Evolutionary conservation across 2,113 vertebrate species (phyloP).

Genomic region (Corydoras maculifer): DNA sequence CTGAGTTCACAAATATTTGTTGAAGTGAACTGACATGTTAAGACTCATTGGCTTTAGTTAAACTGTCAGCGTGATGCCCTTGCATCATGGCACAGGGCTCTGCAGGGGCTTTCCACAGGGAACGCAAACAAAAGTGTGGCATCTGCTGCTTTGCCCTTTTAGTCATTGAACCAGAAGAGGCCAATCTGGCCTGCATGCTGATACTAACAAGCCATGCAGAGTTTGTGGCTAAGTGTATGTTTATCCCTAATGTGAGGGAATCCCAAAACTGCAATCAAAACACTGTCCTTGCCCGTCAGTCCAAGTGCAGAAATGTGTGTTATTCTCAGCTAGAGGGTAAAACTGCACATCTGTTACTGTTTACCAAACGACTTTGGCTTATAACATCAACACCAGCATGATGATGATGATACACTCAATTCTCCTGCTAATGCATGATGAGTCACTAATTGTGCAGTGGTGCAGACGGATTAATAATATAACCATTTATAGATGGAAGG

Average conservation of each 20-base stretch:
- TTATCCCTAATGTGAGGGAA: constrained; percentile 25
- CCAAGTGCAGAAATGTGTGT: constrained; percentile 1
- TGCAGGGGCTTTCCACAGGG: constrained; percentile 25
- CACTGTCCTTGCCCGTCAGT: neutral
- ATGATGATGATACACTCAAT: neutral
- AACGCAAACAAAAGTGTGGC: constrained; percentile 52
- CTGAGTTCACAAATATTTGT: neutral
- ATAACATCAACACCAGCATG: constrained; percentile 5
- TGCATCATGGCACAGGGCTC: constrained; percentile 26
- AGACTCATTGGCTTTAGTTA: constrained; percentile 26
- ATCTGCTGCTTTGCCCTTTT: constrained; percentile 51
- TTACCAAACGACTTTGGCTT: neutral
- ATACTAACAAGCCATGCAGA: constrained; percentile 34
- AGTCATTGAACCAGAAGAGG: constrained; percentile 31
- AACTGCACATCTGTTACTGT: constrained; percentile 23
- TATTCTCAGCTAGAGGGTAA: constrained; percentile 18
- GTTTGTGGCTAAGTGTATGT: constrained; percentile 30
- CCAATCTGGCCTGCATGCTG: constrained; percentile 36
- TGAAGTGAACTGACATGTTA: neutral
- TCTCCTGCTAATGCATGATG: neutral
- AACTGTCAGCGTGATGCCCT: constrained; percentile 44
- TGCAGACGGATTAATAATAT: no score
- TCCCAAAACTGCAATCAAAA: constrained; percentile 18
- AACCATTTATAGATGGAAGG: no score
- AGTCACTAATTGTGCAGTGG: neutral